Conservation (phyloP, 1,140 invertebrate genomes). For the Nebria ingens region DNA sequence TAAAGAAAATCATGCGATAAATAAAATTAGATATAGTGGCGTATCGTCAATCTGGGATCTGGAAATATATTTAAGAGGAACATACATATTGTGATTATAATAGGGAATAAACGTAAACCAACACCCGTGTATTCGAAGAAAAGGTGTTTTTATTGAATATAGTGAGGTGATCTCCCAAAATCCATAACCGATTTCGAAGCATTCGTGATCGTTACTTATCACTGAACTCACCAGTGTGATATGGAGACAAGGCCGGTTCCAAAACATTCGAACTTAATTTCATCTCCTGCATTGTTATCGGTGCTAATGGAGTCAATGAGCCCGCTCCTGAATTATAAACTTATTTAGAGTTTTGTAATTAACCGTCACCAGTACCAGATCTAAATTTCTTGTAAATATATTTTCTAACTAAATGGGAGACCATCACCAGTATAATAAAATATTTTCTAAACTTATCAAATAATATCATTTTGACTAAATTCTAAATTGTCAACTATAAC, state of each 20-base stretch:
- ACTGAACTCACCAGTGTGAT: conserved; percentile 46
- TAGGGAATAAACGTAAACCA: neutral
- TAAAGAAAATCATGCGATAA: conserved; percentile 9
- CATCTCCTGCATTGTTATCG: conserved; percentile 70
- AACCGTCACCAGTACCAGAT: too few species aligned
- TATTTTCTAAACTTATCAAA: neutral
- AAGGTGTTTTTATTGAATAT: neutral
- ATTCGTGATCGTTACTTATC: neutral
- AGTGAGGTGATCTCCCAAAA: neutral
- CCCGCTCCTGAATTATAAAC: conserved; percentile 40
- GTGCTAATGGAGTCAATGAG: conserved; percentile 62
- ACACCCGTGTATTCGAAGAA: neutral
- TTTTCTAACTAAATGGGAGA: neutral
- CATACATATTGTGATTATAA: conserved; percentile 14
- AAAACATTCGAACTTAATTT: conserved; percentile 49
- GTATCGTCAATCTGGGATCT: conserved; percentile 31
- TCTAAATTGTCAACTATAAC: too few species aligned
- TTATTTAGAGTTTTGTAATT: too few species aligned
- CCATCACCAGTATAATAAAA: neutral
- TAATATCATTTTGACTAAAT: too few species aligned
- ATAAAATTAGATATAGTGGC: too few species aligned
- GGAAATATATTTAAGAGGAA: conserved; percentile 19
- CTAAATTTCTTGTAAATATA: too few species aligned
- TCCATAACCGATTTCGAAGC: too few species aligned
- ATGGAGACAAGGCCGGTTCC: conserved; percentile 52